Evolutionary conservation across 2,113 vertebrate genomes (phyloP).

Genomic region (Raphicerus campestris): DNA sequence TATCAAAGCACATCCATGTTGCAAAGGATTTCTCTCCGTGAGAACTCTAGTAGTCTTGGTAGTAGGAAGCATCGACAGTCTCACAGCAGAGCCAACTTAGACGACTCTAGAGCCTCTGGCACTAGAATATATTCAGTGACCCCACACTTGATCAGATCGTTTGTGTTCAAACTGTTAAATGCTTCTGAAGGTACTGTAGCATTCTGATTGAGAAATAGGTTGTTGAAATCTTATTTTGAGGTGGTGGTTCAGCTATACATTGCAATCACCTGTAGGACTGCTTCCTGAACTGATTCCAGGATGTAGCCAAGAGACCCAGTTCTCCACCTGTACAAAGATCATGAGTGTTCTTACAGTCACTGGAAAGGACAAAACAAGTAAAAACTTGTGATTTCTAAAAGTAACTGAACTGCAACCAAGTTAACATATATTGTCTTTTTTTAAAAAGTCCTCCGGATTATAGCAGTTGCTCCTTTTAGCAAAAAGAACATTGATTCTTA

Average conservation of each 20-base stretch:
- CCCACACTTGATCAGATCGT: background rate
- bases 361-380: background rate
- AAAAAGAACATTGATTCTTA: background rate
- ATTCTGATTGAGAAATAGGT: background rate
- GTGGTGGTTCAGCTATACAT: background rate
- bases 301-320: background rate
- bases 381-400: constrained; percentile 13
- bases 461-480: background rate
- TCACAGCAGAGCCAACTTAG: background rate
- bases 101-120: no score
- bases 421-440: background rate
- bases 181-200: background rate
- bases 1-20: background rate
- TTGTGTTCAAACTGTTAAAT: background rate
- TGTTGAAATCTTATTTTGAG: background rate
- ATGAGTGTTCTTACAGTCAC: background rate
- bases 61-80: background rate
- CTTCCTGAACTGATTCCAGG: background rate
- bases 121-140: background rate
- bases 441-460: background rate
- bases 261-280: background rate
- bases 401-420: background rate
- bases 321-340: background rate
- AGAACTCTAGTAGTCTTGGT: background rate
- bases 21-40: background rate